Evolutionary conservation across 2,113 vertebrate species (phyloP).

Genomic region (Siphamia tubifer): DNA sequence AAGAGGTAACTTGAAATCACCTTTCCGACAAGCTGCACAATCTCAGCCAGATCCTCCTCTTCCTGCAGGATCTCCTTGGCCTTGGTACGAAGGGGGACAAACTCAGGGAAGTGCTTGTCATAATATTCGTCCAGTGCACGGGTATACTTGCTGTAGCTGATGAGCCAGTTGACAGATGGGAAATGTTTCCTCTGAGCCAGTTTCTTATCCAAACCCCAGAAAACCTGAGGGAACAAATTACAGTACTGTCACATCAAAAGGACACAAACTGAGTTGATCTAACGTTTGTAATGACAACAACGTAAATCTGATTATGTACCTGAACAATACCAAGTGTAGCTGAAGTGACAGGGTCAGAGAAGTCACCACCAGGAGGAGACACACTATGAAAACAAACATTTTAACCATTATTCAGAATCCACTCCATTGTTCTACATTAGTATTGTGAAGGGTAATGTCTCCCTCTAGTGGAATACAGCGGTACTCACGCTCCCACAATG

Average conservation of each 20-base stretch:
- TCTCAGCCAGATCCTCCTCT: slow-evolving; percentile 97
- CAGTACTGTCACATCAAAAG: neutral
- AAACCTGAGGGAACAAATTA: slow-evolving; percentile 81
- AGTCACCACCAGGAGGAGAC: slow-evolving; percentile 97
- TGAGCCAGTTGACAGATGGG: slow-evolving; percentile 97
- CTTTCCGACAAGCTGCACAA: slow-evolving; percentile 98
- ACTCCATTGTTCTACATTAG: neutral
- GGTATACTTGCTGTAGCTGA: slow-evolving; percentile 98
- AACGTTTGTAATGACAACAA: neutral
- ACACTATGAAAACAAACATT: slow-evolving; percentile 78
- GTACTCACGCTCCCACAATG: slow-evolving; percentile 96
- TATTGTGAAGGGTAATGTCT: neutral
- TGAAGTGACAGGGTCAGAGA: slow-evolving; percentile 98
- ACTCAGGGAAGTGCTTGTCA: slow-evolving; percentile 96
- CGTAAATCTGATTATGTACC: slow-evolving; percentile 44
- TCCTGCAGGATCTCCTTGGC: slow-evolving; percentile 97
- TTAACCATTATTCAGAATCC: neutral
- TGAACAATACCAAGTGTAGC: slow-evolving; percentile 97
- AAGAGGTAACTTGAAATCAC: slow-evolving; percentile 60
- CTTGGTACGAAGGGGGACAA: slow-evolving; percentile 94
- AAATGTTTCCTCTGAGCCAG: slow-evolving; percentile 98
- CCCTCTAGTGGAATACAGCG: slow-evolving; percentile 42
- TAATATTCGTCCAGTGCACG: slow-evolving; percentile 95
- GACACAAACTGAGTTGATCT: neutral
- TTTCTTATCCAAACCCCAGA: slow-evolving; percentile 99